Evolutionary conservation across 2,797 vertebrate species (phyloP).

Genomic region (Hipposideros larvatus): DNA sequence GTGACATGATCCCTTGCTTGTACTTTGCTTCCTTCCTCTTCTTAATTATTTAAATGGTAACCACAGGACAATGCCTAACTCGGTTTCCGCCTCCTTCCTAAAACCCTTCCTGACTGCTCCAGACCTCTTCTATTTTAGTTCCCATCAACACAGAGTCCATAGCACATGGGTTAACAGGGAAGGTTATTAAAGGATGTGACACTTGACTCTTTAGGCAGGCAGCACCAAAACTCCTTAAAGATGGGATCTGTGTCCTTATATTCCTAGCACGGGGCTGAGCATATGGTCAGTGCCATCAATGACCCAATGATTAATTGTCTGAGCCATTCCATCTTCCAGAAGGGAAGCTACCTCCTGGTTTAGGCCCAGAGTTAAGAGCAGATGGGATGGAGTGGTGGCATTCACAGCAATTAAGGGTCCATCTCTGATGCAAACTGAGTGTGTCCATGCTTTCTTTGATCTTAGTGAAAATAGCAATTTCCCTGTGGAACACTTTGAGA

Average conservation of each 20-base stretch:
- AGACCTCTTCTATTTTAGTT: background rate
- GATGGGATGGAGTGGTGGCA: background rate
- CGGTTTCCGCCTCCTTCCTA: background rate
- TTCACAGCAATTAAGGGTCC: background rate
- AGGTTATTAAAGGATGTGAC: background rate
- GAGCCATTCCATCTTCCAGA: background rate
- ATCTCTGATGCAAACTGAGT: slow-evolving; percentile 4
- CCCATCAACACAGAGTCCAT: background rate
- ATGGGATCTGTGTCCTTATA: background rate
- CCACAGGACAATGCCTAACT: background rate
- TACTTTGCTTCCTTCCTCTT: background rate
- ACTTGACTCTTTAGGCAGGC: background rate
- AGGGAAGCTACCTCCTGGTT: background rate
- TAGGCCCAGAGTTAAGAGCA: background rate
- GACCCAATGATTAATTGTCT: background rate
- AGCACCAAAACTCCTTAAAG: background rate
- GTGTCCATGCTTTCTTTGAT: background rate
- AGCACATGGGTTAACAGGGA: background rate
- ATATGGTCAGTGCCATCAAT: background rate
- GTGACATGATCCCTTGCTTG: background rate
- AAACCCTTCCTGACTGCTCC: background rate
- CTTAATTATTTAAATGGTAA: background rate
- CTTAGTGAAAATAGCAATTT: slow-evolving; percentile 12
- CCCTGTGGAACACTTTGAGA: slow-evolving; percentile 14
- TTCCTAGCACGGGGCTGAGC: background rate